These are phyloP conservation scores for Fissipunctia ypsillon DNA, from an alignment of 2,888 invertebrate genomes.

Conservation along the genomic window DNA sequence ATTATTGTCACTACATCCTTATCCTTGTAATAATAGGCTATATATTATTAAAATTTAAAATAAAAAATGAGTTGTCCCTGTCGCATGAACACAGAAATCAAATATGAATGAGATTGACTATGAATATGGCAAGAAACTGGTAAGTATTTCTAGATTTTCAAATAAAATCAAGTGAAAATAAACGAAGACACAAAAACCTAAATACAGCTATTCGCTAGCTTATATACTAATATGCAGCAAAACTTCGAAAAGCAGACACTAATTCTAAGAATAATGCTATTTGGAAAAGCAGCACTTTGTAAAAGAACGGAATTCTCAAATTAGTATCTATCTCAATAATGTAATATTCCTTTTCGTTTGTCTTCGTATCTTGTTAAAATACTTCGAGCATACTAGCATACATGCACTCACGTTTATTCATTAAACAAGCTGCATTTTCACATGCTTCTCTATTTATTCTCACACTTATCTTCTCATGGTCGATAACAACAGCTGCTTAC, in stretches of 20 bases:
- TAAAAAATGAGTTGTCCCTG: too few species aligned
- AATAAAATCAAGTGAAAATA: background rate
- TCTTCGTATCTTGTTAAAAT: conserved; percentile 38
- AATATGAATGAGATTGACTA: background rate
- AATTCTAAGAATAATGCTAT: background rate
- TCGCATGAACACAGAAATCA: background rate
- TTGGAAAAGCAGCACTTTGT: background rate
- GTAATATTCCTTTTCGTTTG: conserved; percentile 20
- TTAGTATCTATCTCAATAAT: conserved; percentile 29
- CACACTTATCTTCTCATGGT: conserved; percentile 75
- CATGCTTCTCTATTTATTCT: conserved; percentile 75
- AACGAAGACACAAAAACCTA: background rate
- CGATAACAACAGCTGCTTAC: conserved; percentile 61
- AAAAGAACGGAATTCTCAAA: conserved; percentile 16
- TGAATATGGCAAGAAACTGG: background rate
- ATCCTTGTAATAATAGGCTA: background rate
- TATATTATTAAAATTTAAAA: background rate
- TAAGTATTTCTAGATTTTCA: background rate
- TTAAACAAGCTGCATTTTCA: conserved; percentile 70
- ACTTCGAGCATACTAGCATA: conserved; percentile 13
- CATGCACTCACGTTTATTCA: conserved; percentile 35
- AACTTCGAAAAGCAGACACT: background rate
- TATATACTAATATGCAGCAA: background rate
- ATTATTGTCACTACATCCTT: too few species aligned
- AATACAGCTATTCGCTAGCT: too few species aligned